These are phyloP conservation scores for Loripinus fragilis DNA, from an alignment of 2,888 invertebrate species.

Conservation along the genomic window DNA sequence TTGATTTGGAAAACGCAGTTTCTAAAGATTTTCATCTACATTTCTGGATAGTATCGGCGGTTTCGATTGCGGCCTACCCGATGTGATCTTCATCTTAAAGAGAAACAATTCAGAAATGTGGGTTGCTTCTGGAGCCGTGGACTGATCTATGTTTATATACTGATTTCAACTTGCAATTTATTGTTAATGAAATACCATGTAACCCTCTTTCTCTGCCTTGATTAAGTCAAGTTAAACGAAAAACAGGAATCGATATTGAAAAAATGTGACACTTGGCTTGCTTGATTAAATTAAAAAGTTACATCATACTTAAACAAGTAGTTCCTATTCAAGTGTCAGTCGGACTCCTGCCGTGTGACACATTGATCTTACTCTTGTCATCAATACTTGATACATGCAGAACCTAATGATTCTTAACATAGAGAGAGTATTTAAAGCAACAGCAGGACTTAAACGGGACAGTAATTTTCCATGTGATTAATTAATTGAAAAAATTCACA, in stretches of 20 bases:
- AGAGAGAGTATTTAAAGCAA: background rate
- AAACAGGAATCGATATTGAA: slow-evolving; percentile 4
- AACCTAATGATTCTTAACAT: slow-evolving; percentile 1
- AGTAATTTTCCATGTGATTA: background rate
- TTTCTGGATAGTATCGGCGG: too few species aligned
- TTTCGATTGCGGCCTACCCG: too few species aligned
- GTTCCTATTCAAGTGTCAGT: slow-evolving; percentile 12
- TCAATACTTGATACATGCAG: slow-evolving; percentile 11
- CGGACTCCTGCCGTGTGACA: slow-evolving; percentile 4
- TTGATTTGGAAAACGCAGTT: too few species aligned
- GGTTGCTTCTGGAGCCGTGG: too few species aligned
- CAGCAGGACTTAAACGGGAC: background rate
- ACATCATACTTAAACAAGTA: slow-evolving; percentile 20
- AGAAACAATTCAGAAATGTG: too few species aligned
- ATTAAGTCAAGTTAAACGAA: slow-evolving; percentile 13
- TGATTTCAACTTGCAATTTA: too few species aligned
- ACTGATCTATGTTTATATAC: too few species aligned
- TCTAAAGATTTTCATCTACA: too few species aligned
- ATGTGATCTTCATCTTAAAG: too few species aligned
- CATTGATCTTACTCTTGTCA: slow-evolving; percentile 7
- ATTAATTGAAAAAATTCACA: background rate
- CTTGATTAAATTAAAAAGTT: slow-evolving; percentile 19
- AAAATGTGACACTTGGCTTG: slow-evolving; percentile 10
- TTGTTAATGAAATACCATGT: slow-evolving; percentile 3
- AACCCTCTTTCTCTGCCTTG: background rate